A percentile compares a stretch with the other conserved stretches of the same genome.
Evolutionary conservation across 2,113 vertebrate genomes (phyloP).

Genomic region (Irena cyanogastra): DNA sequence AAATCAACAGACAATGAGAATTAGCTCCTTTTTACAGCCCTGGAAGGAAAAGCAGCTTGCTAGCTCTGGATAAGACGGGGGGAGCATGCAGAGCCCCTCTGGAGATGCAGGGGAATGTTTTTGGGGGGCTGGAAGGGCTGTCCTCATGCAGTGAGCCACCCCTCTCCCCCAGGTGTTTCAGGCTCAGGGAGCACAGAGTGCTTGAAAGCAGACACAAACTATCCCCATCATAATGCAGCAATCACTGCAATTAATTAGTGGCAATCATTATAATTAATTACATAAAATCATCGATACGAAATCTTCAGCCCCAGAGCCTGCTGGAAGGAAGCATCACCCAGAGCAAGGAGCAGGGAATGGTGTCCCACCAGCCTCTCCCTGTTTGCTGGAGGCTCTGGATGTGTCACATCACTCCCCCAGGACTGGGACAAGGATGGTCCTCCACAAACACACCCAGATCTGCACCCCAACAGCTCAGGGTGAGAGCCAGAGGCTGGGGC

Average conservation of each 20-base stretch:
- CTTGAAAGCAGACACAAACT: background rate
- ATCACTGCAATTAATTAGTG: background rate
- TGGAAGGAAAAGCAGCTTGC: background rate
- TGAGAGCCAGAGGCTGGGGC: background rate
- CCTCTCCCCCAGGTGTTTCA: background rate
- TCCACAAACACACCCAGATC: background rate
- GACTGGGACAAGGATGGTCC: accelerated
- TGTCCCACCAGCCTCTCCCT: background rate
- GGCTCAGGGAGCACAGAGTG: accelerated
- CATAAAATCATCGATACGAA: accelerated
- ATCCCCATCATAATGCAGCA: background rate
- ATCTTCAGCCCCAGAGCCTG: background rate
- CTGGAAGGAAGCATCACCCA: background rate
- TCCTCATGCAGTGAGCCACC: background rate
- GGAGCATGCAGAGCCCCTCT: accelerated
- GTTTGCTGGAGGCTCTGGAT: background rate
- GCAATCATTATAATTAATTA: background rate
- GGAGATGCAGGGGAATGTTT: background rate
- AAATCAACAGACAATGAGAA: slow-evolving; percentile 29
- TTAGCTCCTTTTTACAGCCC: background rate
- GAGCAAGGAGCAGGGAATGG: background rate
- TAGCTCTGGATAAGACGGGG: background rate
- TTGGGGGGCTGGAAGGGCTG: background rate
- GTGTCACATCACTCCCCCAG: background rate
- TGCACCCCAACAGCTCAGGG: background rate